Base-by-base conservation (phyloP, 92 coral and sea anemone genomes). In the Zoanthus sansibaricus region DNA sequence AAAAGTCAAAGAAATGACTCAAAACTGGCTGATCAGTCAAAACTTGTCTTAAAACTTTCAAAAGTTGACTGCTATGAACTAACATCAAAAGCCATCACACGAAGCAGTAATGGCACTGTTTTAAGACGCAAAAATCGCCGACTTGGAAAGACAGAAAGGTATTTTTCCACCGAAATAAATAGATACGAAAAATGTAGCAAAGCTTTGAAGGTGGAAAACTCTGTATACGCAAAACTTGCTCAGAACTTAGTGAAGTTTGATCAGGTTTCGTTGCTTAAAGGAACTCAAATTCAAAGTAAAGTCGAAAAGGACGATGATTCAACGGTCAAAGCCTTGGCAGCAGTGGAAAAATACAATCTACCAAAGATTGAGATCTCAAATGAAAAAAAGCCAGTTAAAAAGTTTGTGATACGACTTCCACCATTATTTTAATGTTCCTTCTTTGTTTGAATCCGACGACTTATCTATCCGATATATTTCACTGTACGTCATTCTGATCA, bases 31-130 rank as follows among this genome's bases (percentile, higher is more conserved):
- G 85, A 80, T 64, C 42, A 37, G 42, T 46, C 85, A 80, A 80
- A 25, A 66, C 61, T 16, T 51, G 61, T 80, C 9, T 80, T 62
- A 46, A 80, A 64, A 54, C 85, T 64, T 16, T 75, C 85, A 20
- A 80, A 14, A 47, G 85, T 80, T 14, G 85, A 80, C 47, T 42
- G 85, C 31, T 80, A 80, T 66, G 85, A 80, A 25, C 17, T 80
- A 64, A 80, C 85, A 48, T 17, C 85, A 16, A 74, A 80, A 4
- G 17, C 46, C 20, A 80, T 80, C 15, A 46, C 45, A 17, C 32
- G 64, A 30, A 66, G 85, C 58, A 55, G 66, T 48, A 49, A 62
- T 31, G 64, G 75, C 66, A 64, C 85, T 12, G 45, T 66, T 12
- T 66, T 80, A 18, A 52, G 44, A 4, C 56, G 55, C 54, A 64